Conservation (phyloP, 2,797 vertebrate genomes). For the Oceanodroma leucorhoa region DNA sequence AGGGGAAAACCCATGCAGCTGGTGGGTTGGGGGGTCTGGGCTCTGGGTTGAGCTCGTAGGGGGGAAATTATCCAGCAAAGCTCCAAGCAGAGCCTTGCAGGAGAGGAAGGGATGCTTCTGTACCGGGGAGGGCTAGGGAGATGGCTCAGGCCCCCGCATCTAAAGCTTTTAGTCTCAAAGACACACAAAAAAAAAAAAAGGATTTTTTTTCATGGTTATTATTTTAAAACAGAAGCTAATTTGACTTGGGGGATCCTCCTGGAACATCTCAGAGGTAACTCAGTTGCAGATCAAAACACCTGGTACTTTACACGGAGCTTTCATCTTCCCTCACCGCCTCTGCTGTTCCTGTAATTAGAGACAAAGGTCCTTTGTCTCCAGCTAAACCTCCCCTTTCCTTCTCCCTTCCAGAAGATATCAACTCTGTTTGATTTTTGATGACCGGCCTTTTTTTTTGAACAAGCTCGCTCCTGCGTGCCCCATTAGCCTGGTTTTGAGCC, state of each 20-base stretch:
- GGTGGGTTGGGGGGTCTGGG: not conserved
- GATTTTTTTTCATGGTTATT: not conserved
- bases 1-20: not conserved
- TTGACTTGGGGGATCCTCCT: not conserved
- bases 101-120: not conserved
- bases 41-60: rapidly evolving
- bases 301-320: not conserved
- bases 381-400: not conserved
- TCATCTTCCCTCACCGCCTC: not conserved
- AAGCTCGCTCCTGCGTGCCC: not conserved
- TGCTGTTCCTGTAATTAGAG: conserved; percentile 11
- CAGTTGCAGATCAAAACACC: not conserved
- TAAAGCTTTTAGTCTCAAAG: not conserved
- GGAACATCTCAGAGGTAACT: not conserved
- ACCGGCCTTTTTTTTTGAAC: not conserved
- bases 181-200: not conserved
- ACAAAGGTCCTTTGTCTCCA: not conserved
- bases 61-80: not conserved
- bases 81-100: not conserved
- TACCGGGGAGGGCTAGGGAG: not conserved
- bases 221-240: not conserved
- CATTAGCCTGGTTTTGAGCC: not conserved
- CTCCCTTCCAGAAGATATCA: not conserved
- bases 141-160: not conserved
- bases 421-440: not conserved